Conservation (phyloP, 2,888 invertebrate species). For the Dynastes grantii region DNA sequence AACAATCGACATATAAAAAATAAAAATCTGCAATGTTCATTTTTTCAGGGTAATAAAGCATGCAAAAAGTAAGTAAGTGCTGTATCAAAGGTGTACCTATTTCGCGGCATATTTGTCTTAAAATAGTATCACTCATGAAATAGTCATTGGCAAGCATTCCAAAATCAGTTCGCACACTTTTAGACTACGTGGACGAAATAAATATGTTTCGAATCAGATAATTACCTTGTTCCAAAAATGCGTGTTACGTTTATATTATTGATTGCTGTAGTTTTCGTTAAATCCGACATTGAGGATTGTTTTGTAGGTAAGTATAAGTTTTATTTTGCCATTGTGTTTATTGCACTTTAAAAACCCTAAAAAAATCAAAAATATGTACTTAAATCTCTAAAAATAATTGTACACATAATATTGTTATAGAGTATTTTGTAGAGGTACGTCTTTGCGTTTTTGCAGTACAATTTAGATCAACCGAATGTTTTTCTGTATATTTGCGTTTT, state of each 20-base stretch:
- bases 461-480: too few species aligned
- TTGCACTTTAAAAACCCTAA: too few species aligned
- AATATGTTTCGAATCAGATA: neutral
- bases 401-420: too few species aligned
- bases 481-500: too few species aligned
- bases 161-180: conserved; percentile 28
- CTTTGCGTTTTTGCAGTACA: too few species aligned
- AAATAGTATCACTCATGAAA: conserved; percentile 41
- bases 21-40: too few species aligned
- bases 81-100: conserved; percentile 12
- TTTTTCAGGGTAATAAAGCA: too few species aligned
- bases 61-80: too few species aligned
- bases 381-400: too few species aligned
- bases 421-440: too few species aligned
- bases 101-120: conserved; percentile 41
- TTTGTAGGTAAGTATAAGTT: conserved; percentile 16
- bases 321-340: neutral
- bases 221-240: conserved; percentile 10
- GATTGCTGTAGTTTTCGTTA: neutral
- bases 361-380: too few species aligned
- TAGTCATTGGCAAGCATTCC: conserved; percentile 42
- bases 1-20: too few species aligned
- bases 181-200: conserved; percentile 8
- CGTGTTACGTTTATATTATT: neutral
- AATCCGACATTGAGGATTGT: conserved; percentile 19